Conservation (phyloP, 2,113 vertebrate genomes). For the Phoenicopterus ruber region DNA sequence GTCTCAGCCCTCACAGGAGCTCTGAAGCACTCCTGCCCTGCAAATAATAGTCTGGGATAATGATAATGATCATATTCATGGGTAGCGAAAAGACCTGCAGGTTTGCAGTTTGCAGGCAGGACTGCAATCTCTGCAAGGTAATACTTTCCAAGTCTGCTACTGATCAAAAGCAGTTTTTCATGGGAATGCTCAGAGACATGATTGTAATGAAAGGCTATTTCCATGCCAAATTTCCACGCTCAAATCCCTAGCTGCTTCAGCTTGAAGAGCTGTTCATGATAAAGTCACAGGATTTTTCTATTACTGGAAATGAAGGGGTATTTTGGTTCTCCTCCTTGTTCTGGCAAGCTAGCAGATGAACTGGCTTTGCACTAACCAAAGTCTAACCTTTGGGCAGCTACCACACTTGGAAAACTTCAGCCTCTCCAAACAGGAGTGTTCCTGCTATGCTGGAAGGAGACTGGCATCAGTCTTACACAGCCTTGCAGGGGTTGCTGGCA, state of each 20-base stretch:
- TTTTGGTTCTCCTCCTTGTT: background rate
- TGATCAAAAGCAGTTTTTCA: background rate
- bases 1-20: background rate
- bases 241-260: background rate
- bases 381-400: background rate
- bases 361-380: background rate
- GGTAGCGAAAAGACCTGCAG: background rate
- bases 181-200: background rate
- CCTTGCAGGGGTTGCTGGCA: background rate
- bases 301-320: background rate
- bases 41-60: background rate
- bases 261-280: background rate
- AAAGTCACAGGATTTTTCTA: background rate
- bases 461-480: fast-evolving
- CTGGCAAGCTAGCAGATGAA: background rate
- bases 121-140: background rate
- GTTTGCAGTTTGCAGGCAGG: background rate
- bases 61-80: background rate
- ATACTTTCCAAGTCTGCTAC: background rate
- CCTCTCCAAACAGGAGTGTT: too few species aligned
- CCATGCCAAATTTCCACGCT: background rate
- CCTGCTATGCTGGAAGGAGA: fast-evolving
- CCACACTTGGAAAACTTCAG: fast-evolving
- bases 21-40: background rate
- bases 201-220: background rate